Base-by-base conservation (phyloP, 2,113 vertebrate genomes). In the Naja naja region DNA sequence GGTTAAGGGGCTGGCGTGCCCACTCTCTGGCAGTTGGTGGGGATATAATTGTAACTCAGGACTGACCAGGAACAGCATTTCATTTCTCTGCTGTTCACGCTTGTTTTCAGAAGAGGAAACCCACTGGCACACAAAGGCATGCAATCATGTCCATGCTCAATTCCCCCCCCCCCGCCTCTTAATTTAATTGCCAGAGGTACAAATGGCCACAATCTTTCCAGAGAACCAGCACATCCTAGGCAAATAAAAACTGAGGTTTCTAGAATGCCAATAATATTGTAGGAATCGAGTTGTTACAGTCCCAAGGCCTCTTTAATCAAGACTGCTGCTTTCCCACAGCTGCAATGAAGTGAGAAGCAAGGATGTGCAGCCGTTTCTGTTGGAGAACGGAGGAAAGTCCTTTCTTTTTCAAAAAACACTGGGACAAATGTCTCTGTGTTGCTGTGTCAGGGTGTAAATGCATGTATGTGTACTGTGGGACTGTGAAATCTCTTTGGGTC, bases 1-100 rank as follows among this genome's bases (percentile, higher is more conserved):
- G 5, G 10, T 56, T 0, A 22, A 9, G 0, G 34, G 16, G 45
- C 89, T 27, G 25, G 0, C 49, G 0, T 45, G 6, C 0, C 27
- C 87, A 43, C 60, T 55, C 27, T 12, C 39, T 16, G 60, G 25
- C 39, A n/a, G 11, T 56, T 81, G 16, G 30, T 74, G 55, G 56
- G 56, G 34, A 92, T 52, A 43, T 34, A 88, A 53, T 43, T 43
- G 34, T 43, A 56, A 3, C 11, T 16, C 18, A 34, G 64, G 27
- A 56, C 49, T 55, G 47, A 47, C 30, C 27, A 22, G 23, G 56
- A 56, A 88, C 54, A 12, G 5, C 5, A 2, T 39, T n/a, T 27
- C 18, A 4, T 27, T 18, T 53, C 90, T 90, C 20, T 53, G 22
- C 20, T 25, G 18, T 49, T 60, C 85, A 34, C 1, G 3, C 55